phyloP scores from a whole-genome alignment of 1,140 invertebrate species.

The Ceratina australensis region DNA sequence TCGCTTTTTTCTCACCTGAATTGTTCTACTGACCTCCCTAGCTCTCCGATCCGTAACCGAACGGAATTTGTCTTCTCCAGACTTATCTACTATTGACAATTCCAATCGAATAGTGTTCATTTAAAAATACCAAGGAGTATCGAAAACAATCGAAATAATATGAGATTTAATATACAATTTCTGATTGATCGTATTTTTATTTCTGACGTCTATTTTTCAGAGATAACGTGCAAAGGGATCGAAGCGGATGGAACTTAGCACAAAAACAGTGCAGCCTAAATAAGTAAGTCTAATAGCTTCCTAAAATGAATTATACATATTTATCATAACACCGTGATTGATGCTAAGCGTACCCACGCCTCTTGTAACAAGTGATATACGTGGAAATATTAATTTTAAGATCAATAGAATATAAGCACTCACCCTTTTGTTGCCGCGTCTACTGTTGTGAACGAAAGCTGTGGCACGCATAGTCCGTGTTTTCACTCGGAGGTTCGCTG shows the following conservation, averaged over 20 bases:
- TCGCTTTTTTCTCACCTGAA: conserved; percentile 6
- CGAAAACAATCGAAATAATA: neutral
- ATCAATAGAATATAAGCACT: neutral
- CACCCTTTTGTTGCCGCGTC: neutral
- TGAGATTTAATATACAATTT: neutral
- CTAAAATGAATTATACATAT: neutral
- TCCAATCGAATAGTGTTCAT: no score
- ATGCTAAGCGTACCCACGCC: no score
- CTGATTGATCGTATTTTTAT: neutral
- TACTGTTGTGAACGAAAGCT: no score
- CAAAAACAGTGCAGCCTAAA: conserved; percentile 55
- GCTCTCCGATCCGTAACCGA: neutral
- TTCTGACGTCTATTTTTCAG: conserved; percentile 40
- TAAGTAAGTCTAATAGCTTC: conserved; percentile 56
- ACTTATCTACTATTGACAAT: no score
- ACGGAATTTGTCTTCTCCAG: neutral
- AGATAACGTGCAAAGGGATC: conserved; percentile 58
- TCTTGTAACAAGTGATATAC: neutral
- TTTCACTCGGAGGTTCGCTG: conserved; percentile 17
- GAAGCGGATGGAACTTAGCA: conserved; percentile 47
- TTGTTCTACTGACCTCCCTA: conserved; percentile 46
- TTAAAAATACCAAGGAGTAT: no score
- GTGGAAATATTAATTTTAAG: no score
- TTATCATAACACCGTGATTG: no score
- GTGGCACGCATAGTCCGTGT: neutral